Evolutionary conservation across 2,797 vertebrate species (phyloP), one percentile per base, ranked within the genome.

Genomic region (Halcyon smyrnensis): DNA sequence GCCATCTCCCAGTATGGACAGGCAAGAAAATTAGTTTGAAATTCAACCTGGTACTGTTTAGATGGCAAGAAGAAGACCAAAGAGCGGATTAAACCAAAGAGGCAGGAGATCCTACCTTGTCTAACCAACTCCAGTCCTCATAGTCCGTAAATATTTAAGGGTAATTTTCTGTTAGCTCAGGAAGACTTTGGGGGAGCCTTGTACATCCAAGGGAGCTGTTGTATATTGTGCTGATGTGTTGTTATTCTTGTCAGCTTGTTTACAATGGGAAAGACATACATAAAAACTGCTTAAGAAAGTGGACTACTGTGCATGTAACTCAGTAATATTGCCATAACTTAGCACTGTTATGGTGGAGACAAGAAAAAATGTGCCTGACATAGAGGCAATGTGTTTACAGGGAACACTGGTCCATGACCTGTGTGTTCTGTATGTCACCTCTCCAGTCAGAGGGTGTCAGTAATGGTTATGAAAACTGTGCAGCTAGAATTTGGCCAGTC

Each of bases 131-230:
- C 21, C 19, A 46, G 41, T 39, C 41, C 60, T 83, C 54, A 25
- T 64, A 74, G n/a, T n/a, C 41, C 62, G 63, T 94, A n/a, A 89
- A 93, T 93, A 68, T 73, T 95, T 83, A 43, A 84, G 90, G 70
- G 39, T 53, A 16, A 59, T 71, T 70, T 77, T 77, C 51, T 32
- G 11, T 39, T 68, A 39, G 64, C 39, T 67, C 73, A 70, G n/a
- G 53, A 85, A 62, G 64, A 76, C 43, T 81, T n/a, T 8, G 30
- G 15, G 32, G 32, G 19, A 21, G 15, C 8, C 36, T 60, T 69
- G 24, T 10, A 50, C 16, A 67, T 71, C n/a, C 50, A 30, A 36
- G 25, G 20, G 32, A 71, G 57, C 43, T 71, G 50, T 63, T 34
- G 59, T 45, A 21, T 56, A 4, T 70, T 1, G 0, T 20, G 51